A percentile compares a stretch with the other conserved stretches of the same genome.
Conservation (phyloP, 1,140 invertebrate species). For the Brachionus calyciflorus region DNA sequence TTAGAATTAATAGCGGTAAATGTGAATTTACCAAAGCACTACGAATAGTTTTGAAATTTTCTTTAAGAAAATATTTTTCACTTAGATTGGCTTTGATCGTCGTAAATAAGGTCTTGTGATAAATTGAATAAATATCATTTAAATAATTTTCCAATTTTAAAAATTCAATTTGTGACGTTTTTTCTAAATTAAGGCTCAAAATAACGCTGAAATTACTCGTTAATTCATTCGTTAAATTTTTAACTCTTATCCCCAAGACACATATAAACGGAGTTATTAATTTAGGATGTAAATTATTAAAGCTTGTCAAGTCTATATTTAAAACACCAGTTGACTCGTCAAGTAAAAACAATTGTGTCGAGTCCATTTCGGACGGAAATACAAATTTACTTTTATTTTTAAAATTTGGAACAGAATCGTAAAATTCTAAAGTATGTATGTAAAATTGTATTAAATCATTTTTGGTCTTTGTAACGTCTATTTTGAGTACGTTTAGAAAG, state of each 20-base stretch:
- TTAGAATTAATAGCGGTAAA: constrained; percentile 4
- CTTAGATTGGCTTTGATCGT: neutral
- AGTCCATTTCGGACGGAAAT: neutral
- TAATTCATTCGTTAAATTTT: neutral
- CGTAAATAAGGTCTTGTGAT: no score
- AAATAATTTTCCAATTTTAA: neutral
- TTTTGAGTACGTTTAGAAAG: neutral
- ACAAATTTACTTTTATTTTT: constrained; percentile 8
- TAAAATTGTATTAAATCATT: neutral
- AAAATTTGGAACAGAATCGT: neutral
- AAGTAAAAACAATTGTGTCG: neutral
- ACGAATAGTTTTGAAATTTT: constrained; percentile 17
- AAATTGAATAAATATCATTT: neutral
- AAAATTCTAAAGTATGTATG: neutral
- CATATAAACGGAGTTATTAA: neutral
- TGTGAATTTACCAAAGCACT: neutral
- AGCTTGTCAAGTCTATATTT: neutral
- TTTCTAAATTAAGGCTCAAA: neutral
- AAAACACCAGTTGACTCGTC: neutral
- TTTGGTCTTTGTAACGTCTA: neutral
- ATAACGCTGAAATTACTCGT: neutral
- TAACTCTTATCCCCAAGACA: neutral
- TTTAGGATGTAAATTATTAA: neutral
- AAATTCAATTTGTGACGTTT: neutral
- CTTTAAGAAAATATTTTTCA: neutral